These are phyloP conservation scores for Aelia acuminata DNA, from an alignment of 2,888 invertebrate species.

Conservation along the genomic window DNA sequence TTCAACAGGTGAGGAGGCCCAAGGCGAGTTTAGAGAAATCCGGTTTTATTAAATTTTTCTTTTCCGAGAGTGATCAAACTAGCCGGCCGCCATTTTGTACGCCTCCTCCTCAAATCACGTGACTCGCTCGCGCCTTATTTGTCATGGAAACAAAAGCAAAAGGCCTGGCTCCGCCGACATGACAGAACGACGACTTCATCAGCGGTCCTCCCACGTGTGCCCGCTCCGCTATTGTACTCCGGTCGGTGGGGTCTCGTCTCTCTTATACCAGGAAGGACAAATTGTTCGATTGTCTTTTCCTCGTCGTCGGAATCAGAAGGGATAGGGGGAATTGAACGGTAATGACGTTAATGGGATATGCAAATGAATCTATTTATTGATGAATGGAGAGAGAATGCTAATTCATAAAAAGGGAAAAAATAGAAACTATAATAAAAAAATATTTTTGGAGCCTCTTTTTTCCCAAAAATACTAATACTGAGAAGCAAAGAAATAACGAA, in stretches of 20 bases:
- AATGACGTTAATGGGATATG: no score
- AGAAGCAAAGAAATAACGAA: no score
- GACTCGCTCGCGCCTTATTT: slow-evolving; percentile 40
- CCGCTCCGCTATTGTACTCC: slow-evolving; percentile 4
- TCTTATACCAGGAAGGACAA: neutral
- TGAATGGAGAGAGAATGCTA: no score
- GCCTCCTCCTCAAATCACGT: slow-evolving; percentile 32
- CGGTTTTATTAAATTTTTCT: slow-evolving; percentile 58
- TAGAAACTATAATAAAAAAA: no score
- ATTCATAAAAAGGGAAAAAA: no score
- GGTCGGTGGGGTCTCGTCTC: neutral
- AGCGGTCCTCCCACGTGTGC: slow-evolving; percentile 33
- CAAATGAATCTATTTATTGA: no score
- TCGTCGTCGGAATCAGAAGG: no score
- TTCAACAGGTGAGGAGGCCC: slow-evolving; percentile 42
- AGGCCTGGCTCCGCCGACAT: slow-evolving; percentile 11
- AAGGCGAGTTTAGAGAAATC: slow-evolving; percentile 46
- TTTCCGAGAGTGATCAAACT: neutral
- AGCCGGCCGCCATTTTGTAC: slow-evolving; percentile 48
- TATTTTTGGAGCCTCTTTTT: no score
- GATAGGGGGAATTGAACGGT: neutral
- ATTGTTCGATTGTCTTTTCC: neutral
- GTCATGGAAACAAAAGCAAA: slow-evolving; percentile 42
- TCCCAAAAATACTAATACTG: no score
- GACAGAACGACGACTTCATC: slow-evolving; percentile 47